Evolutionary conservation across 92 coral and sea anemone species (phyloP).

Genomic region (Zoanthus sociatus): DNA sequence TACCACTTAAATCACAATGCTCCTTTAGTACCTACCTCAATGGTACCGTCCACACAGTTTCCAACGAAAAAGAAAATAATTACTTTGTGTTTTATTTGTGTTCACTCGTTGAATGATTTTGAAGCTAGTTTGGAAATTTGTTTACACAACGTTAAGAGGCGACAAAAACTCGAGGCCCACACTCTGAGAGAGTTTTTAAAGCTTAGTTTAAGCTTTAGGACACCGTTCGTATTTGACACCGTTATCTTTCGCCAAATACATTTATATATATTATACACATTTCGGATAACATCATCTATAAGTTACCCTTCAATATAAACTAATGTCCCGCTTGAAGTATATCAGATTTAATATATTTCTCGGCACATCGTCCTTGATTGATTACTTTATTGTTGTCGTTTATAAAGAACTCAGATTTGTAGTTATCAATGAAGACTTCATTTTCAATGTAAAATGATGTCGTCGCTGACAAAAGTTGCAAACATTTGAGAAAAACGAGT

Average conservation of each 20-base stretch:
- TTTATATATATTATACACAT: not conserved
- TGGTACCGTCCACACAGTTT: slow-evolving; percentile 9
- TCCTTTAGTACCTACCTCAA: not conserved
- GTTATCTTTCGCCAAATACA: slow-evolving; percentile 14
- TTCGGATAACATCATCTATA: slow-evolving; percentile 40
- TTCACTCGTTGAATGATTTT: slow-evolving; percentile 41
- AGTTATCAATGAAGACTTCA: slow-evolving; percentile 34
- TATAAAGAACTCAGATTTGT: slow-evolving; percentile 33
- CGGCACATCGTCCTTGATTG: slow-evolving; percentile 39
- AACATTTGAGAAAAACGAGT: slow-evolving; percentile 21
- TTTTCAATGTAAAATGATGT: slow-evolving; percentile 34
- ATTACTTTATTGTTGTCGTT: slow-evolving; percentile 34
- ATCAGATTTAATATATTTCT: slow-evolving; percentile 40
- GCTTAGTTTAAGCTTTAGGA: not conserved
- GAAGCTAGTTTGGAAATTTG: slow-evolving; percentile 21
- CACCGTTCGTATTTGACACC: not conserved
- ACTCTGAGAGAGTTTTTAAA: not conserved
- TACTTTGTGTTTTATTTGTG: slow-evolving; percentile 21
- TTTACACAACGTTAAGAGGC: slow-evolving; percentile 28
- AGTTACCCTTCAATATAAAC: slow-evolving; percentile 38
- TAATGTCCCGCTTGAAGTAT: slow-evolving; percentile 52
- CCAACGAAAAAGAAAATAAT: slow-evolving; percentile 22
- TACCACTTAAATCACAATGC: slow-evolving; percentile 2
- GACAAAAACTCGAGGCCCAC: slow-evolving; percentile 4
- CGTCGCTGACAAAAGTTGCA: slow-evolving; percentile 36